Conservation (phyloP, 2,797 vertebrate species). For the Peromyscus attwateri region DNA sequence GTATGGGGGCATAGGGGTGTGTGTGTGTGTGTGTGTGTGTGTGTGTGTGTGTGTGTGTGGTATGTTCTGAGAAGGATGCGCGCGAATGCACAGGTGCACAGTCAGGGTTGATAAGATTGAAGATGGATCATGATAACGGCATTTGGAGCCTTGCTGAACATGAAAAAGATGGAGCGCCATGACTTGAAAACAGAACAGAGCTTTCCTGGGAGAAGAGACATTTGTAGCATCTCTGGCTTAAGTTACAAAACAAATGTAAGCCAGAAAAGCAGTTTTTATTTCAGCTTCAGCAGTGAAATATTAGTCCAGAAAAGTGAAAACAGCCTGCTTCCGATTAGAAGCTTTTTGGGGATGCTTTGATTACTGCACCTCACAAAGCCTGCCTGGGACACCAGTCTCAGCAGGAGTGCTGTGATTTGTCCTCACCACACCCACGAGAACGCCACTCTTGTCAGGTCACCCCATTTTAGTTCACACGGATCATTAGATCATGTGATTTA, state of each 20-base stretch:
- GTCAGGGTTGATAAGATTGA: too few species aligned
- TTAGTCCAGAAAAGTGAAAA: constrained; percentile 9
- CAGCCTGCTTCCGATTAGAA: neutral
- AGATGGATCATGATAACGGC: neutral
- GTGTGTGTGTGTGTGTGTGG: too few species aligned
- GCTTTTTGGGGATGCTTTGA: constrained; percentile 60
- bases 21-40: neutral
- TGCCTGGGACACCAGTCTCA: neutral
- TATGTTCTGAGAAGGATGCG: neutral
- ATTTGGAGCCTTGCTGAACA: neutral
- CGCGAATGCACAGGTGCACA: too few species aligned
- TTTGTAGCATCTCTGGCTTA: neutral
- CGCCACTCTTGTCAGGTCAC: neutral
- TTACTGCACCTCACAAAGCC: constrained; percentile 44
- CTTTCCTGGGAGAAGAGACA: neutral
- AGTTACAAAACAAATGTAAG: neutral
- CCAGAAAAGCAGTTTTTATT: neutral
- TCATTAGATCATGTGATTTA: neutral
- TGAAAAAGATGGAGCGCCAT: neutral
- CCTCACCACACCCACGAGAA: neutral
- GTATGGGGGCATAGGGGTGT: neutral
- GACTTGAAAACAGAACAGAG: neutral
- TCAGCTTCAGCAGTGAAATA: constrained; percentile 61
- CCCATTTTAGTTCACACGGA: neutral
- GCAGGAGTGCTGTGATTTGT: neutral